phyloP scores from a whole-genome alignment of 2,797 vertebrate genomes.

The Masticophis lateralis region DNA sequence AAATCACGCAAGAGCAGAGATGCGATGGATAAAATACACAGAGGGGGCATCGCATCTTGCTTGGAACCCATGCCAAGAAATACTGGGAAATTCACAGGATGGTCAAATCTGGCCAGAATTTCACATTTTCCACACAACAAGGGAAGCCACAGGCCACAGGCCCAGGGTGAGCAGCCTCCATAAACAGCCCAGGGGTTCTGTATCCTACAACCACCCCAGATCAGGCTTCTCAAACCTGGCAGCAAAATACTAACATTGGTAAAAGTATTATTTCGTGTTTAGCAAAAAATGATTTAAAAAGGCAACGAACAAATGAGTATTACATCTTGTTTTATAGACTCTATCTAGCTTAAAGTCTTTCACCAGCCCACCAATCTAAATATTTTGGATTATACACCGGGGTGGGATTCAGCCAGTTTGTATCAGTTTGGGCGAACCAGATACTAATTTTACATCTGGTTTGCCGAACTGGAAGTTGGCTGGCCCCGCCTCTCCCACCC shows the following conservation, averaged over 20 bases:
- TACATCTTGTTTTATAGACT: not conserved
- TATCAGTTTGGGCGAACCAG: no score
- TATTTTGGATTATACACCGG: not conserved
- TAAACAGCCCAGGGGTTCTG: not conserved
- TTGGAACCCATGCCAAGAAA: not conserved
- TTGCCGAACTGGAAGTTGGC: no score
- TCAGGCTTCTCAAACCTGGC: not conserved
- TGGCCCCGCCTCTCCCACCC: no score
- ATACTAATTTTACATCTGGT: no score
- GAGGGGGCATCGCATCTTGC: constrained; percentile 5
- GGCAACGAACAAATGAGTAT: not conserved
- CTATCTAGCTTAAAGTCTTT: not conserved
- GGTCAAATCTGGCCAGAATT: not conserved
- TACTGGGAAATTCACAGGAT: no score
- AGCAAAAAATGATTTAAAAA: not conserved
- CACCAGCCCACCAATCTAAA: not conserved
- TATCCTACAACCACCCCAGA: not conserved
- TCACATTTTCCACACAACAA: not conserved
- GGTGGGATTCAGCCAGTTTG: no score
- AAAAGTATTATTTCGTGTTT: not conserved
- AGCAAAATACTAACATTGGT: not conserved
- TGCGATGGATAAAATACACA: constrained; percentile 22
- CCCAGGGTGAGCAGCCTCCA: not conserved
- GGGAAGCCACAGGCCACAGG: not conserved
- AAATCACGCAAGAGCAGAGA: not conserved